Base-by-base conservation (phyloP, 2,888 invertebrate species). In the Epirrhoe alternata region DNA sequence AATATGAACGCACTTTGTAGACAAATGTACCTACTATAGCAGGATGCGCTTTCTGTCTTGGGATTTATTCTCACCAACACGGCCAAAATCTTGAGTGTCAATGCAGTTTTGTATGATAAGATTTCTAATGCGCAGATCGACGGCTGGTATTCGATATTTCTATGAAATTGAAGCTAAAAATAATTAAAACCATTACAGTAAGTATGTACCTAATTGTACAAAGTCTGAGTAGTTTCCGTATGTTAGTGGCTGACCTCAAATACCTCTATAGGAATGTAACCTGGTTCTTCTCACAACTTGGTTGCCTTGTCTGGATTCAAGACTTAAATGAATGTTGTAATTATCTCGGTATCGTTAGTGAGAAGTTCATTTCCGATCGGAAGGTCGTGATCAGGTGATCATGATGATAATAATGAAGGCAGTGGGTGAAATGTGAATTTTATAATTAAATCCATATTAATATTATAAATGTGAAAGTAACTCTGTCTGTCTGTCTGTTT, bases 1-100 rank as follows among this genome's bases (percentile, higher is more conserved):
- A 65, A 52, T 56, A 54, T 64, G 50, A 16, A 24, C 62, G 56
- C 45, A 65, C 33, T 49, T 14, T 38, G 49, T 53, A 60, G 33
- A 33, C 0, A 42, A 42, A n/a, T n/a, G n/a, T n/a, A n/a, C n/a
- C n/a, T n/a, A n/a, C n/a, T n/a, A n/a, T n/a, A n/a, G 38, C 12
- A 0, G 38, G 12, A 42, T 5, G 12, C 12, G 4, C 38, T 5
- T 42, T 42, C 8, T 35, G 6, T 35, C 35, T 35, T 1, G 3
- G 8, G 35, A 35, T 35, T 35, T 35, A 35, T 35, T 2, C 0
- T 35, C 35, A 35, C 8, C 7, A 8, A 35, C 7, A 35, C 10
- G 10, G 8, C 7, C 8, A 35, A 35, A 24, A 2, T 24, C 24
- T 24, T 24, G 24, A 24, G 24, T 24, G 1, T 24, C 24, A 3